A percentile compares a stretch with the other conserved stretches of the same genome.
Conservation (phyloP, 92 coral and sea anemone species). For the Phymanthus crucifer region DNA sequence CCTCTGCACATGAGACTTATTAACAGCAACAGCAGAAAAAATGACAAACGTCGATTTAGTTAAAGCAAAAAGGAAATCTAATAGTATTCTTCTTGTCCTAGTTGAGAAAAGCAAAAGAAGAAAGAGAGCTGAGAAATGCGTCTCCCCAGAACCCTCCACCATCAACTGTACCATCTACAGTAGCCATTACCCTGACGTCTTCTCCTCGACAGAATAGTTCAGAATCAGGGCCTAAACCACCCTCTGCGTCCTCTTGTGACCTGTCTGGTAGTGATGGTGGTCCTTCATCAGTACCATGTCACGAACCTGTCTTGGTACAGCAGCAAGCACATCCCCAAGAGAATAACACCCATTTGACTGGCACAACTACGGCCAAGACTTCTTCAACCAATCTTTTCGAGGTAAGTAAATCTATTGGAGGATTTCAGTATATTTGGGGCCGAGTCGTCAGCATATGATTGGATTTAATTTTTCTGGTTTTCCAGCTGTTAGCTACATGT, state of each 20-base stretch:
- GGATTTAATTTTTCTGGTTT: no score
- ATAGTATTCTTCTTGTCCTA: background rate
- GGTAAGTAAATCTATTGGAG: conserved; percentile 33
- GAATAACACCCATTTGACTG: background rate
- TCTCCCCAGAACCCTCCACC: background rate
- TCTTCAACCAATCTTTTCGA: conserved; percentile 37
- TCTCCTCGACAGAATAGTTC: conserved; percentile 24
- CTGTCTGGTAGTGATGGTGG: background rate
- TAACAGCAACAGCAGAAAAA: no score
- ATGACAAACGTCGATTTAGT: no score
- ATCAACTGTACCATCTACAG: conserved; percentile 7
- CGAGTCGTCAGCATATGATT: no score
- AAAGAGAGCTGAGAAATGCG: conserved; percentile 21
- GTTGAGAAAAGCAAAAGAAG: conserved; percentile 31
- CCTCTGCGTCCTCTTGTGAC: background rate
- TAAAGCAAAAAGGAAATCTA: no score
- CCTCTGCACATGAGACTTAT: no score
- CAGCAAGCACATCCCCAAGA: background rate
- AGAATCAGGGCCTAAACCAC: background rate
- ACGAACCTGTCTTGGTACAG: conserved; percentile 2
- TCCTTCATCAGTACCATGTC: conserved; percentile 13
- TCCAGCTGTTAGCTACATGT: no score
- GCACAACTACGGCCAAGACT: background rate
- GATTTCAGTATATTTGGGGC: no score
- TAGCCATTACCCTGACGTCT: conserved; percentile 18